A percentile compares a stretch with the other conserved stretches of the same genome.
These are phyloP conservation scores for Ectemnius lituratus DNA, from an alignment of 2,888 invertebrate species.

Conservation along the genomic window DNA sequence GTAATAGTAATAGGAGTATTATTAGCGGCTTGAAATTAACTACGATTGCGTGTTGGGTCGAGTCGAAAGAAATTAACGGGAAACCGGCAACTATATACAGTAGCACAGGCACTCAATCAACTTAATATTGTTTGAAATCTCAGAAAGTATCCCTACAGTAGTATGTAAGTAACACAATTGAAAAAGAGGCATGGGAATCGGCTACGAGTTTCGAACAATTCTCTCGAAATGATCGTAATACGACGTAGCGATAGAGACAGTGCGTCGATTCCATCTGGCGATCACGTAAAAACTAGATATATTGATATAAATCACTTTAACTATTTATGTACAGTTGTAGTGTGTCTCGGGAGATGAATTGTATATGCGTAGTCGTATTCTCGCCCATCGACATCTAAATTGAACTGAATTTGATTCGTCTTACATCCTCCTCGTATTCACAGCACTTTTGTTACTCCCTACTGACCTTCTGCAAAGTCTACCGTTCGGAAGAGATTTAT, in stretches of 20 bases:
- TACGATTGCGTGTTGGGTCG: neutral
- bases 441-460: conserved; percentile 60
- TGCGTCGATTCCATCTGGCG: conserved; percentile 28
- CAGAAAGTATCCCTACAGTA: conserved; percentile 45
- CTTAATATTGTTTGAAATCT: neutral
- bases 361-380: conserved; percentile 27
- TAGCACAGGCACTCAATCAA: conserved; percentile 5
- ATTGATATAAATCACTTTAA: conserved; percentile 48
- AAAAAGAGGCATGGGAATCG: conserved; percentile 36
- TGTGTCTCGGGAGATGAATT: conserved; percentile 33
- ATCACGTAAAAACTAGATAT: conserved; percentile 39
- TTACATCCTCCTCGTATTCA: conserved; percentile 57
- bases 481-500: conserved; percentile 57
- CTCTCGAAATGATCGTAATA: conserved; percentile 14
- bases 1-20: conserved; percentile 22
- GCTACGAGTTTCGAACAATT: conserved; percentile 23
- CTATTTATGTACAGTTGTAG: conserved; percentile 48
- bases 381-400: conserved; percentile 33
- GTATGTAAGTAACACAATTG: conserved; percentile 64
- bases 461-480: conserved; percentile 41
- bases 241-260: conserved; percentile 29
- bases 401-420: conserved; percentile 48
- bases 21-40: conserved; percentile 1
- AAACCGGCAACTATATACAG: conserved; percentile 1
- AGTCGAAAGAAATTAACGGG: neutral